Evolutionary conservation across 2,113 vertebrate species (phyloP).

Genomic region (Zapornia atra): DNA sequence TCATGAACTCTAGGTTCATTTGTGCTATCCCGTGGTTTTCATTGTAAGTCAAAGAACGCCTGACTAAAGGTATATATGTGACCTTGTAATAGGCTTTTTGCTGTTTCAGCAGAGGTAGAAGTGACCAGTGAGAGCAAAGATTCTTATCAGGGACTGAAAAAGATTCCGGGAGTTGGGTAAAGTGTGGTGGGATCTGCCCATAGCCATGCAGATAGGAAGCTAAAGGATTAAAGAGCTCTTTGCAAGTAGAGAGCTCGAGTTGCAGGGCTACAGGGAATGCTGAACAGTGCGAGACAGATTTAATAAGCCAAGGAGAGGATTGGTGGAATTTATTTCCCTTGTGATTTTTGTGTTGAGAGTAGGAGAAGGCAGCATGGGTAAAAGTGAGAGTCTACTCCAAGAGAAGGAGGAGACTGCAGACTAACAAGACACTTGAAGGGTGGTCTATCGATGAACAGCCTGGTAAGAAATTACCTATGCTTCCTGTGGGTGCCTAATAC

Average conservation of each 20-base stretch:
- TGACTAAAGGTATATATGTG: not conserved
- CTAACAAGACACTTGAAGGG: not conserved
- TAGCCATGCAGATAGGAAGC: not conserved
- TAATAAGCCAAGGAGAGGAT: not conserved
- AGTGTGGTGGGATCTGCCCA: not conserved
- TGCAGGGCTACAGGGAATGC: not conserved
- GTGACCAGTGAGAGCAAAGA: not conserved
- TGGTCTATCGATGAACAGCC: not conserved
- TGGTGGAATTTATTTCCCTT: constrained; percentile 31
- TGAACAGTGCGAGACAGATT: not conserved
- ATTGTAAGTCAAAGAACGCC: not conserved
- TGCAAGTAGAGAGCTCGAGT: not conserved
- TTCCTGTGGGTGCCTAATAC: not conserved
- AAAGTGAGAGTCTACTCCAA: not conserved
- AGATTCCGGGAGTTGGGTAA: not conserved
- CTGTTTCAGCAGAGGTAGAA: not conserved
- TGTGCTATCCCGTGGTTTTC: not conserved
- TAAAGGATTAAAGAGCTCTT: not conserved
- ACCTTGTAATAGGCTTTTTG: constrained; percentile 1
- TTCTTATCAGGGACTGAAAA: not conserved
- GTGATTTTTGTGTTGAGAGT: not conserved
- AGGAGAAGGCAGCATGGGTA: not conserved
- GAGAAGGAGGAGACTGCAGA: not conserved
- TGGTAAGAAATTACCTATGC: not conserved
- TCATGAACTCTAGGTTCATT: not conserved